phyloP scores from a whole-genome alignment of 2,113 vertebrate genomes.

The Grantiella picta region DNA sequence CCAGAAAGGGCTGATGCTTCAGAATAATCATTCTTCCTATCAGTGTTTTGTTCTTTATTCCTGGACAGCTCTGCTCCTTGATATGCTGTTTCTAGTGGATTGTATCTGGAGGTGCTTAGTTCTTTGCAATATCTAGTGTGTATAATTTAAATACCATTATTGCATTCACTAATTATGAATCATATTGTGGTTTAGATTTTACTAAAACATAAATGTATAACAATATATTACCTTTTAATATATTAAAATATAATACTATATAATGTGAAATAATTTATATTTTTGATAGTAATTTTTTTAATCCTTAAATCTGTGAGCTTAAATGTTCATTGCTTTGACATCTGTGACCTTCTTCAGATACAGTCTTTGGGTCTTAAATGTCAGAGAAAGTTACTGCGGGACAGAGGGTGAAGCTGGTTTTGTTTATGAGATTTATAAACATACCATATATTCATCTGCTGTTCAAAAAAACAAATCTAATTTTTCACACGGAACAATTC shows the following conservation, averaged over 20 bases:
- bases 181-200: background rate
- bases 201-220: background rate
- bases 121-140: background rate
- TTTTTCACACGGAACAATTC: background rate
- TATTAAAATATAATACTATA: background rate
- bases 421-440: background rate
- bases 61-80: background rate
- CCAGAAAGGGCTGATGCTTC: background rate
- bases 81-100: background rate
- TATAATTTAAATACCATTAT: background rate
- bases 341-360: background rate
- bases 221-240: background rate
- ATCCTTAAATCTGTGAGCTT: background rate
- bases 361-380: background rate
- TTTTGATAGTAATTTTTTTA: background rate
- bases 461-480: background rate
- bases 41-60: background rate
- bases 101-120: accelerated
- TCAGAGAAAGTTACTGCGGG: background rate
- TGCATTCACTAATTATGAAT: background rate
- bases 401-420: background rate
- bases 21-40: background rate
- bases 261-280: background rate
- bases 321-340: background rate
- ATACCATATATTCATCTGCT: background rate